Percentiles rank a stretch among this genome's conserved stretches.
Evolutionary conservation across 2,113 vertebrate genomes (phyloP).

Genomic region (Bos javanicus): DNA sequence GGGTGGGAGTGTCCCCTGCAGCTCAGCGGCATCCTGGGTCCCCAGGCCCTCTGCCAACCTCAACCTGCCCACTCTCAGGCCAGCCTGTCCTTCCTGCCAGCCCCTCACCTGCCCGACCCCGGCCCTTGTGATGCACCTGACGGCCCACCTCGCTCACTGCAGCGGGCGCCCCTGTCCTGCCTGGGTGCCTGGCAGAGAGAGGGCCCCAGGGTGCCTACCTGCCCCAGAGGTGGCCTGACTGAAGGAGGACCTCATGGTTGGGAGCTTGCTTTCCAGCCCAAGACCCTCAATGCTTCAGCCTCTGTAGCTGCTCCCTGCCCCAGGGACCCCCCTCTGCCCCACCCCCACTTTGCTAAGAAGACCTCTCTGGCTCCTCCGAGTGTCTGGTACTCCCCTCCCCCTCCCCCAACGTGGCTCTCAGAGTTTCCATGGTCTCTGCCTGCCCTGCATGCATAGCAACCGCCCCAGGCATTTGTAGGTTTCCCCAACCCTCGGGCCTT

Average conservation of each 20-base stretch:
- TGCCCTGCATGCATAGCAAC: not conserved
- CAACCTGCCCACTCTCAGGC: not conserved
- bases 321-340: not conserved
- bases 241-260: not conserved
- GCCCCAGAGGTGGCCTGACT: not conserved
- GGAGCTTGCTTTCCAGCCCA: not conserved
- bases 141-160: not conserved
- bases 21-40: not conserved
- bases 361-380: not conserved
- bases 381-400: not conserved
- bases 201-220: not conserved
- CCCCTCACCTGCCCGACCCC: no score
- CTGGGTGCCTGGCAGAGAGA: not conserved
- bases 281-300: no score
- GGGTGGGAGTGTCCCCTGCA: fast-evolving
- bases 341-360: not conserved
- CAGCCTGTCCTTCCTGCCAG: no score
- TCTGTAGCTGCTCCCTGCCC: fast-evolving
- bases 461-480: not conserved
- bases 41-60: not conserved
- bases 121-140: not conserved
- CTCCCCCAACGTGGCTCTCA: not conserved
- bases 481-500: not conserved
- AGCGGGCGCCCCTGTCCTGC: no score
- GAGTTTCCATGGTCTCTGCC: not conserved